Evolutionary conservation across 2,888 invertebrate genomes (phyloP).

Genomic region (Acrocyrtus sp.): DNA sequence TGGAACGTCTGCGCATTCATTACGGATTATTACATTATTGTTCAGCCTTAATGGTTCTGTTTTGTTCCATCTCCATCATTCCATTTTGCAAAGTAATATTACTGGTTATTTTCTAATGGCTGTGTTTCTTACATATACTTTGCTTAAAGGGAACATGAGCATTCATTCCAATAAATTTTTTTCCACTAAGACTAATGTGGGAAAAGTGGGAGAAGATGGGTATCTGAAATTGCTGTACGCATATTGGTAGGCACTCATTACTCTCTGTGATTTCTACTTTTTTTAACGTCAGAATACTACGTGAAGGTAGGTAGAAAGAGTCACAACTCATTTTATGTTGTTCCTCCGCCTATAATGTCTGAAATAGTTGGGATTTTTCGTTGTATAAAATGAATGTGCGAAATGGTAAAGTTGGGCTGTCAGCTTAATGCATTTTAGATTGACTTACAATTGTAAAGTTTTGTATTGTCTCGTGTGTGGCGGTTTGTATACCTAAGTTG

Average conservation of each 20-base stretch:
- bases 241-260: no score
- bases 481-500: no score
- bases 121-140: not conserved
- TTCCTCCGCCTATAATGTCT: not conserved
- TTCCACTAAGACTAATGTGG: constrained; percentile 51
- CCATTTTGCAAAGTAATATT: not conserved
- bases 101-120: not conserved
- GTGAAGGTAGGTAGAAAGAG: not conserved
- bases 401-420: no score
- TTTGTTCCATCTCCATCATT: not conserved
- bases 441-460: no score
- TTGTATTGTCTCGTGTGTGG: no score
- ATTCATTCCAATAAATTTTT: constrained; percentile 25
- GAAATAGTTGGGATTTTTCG: not conserved
- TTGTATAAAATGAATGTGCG: constrained; percentile 11
- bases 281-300: no score
- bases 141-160: not conserved
- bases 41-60: constrained; percentile 32
- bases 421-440: no score
- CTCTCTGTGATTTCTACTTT: no score
- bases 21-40: constrained; percentile 18
- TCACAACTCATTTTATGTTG: not conserved
- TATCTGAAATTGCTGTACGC: no score
- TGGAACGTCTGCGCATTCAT: no score
- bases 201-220: constrained; percentile 6